Evolutionary conservation across 1,140 invertebrate species (phyloP), one percentile per base, ranked within the genome.

Genomic region (Papilio dardanus): DNA sequence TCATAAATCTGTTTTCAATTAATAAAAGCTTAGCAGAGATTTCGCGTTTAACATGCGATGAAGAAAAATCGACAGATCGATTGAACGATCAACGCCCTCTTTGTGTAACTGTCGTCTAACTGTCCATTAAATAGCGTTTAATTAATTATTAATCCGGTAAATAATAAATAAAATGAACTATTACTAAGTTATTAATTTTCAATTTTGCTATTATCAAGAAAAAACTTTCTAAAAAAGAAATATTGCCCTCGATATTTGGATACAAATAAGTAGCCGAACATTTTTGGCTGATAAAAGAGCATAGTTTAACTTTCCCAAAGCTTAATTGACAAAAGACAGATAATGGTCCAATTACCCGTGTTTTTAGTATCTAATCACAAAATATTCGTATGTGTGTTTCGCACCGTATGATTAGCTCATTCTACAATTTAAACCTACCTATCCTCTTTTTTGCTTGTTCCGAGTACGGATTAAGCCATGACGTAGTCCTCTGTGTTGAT

Each of bases 391-490:
- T 37, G n/a, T n/a, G n/a, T n/a, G n/a, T n/a, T n/a, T n/a, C n/a
- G 7, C 35, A 24, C 19, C n/a, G 21, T 21, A 69, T 24, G 33
- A 69, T 14, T 24, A 35, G 19, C 19, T 69, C 19, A 37, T 40
- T 42, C 35, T 69, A 10, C 33, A 19, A 68, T 8, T 19, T 68
- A 35, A 68, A 37, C 31, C 14, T 66, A 67, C 28, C 65, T 69
- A 40, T 69, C 67, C 28, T 40, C 35, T 69, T 69, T 69, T 69
- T 69, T 69, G 19, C 33, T 42, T 40, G 67, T 42, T 69, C 10
- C 10, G 19, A 69, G 67, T 69, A 69, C 67, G 67, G 67, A 69
- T 69, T 69, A 69, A 69, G 67, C 6, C 67, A 69, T 69, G 67
- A 69, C 67, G 67, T 42, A 69, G 67, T 69, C 67, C 66, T 24